These are phyloP conservation scores for Lycocorax pyrrhopterus DNA, from an alignment of 2,113 vertebrate genomes.

Conservation along the genomic window DNA sequence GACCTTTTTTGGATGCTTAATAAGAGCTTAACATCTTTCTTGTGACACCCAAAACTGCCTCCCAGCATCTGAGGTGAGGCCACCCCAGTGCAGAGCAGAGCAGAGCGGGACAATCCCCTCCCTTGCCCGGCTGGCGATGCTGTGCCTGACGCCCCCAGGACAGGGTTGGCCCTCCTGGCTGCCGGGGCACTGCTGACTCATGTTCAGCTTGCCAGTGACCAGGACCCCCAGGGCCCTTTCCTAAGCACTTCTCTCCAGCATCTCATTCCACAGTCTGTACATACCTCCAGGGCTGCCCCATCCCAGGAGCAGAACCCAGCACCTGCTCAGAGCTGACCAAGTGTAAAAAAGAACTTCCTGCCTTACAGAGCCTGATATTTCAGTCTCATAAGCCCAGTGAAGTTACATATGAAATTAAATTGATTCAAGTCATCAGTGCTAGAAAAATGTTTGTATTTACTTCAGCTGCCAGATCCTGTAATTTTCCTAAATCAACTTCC, in stretches of 20 bases:
- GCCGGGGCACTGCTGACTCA: neutral
- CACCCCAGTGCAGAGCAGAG: neutral
- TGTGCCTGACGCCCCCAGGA: neutral
- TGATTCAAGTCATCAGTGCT: neutral
- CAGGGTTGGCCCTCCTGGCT: neutral
- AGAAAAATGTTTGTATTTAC: neutral
- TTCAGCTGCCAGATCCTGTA: neutral
- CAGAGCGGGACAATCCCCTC: neutral
- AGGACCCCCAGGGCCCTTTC: neutral
- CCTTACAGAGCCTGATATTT: neutral
- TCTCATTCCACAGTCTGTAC: neutral
- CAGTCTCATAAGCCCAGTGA: neutral
- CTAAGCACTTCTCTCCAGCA: too few relatives aligned
- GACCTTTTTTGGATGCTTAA: neutral
- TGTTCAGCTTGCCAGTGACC: too few relatives aligned
- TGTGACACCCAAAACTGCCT: neutral
- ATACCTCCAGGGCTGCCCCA: neutral
- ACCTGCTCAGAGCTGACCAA: neutral
- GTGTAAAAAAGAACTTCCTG: neutral
- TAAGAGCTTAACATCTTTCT: neutral
- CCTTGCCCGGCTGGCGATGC: rapidly evolving
- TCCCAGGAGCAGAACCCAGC: neutral
- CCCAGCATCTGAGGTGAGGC: neutral
- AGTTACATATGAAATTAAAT: neutral
- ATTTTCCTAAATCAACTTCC: neutral